These are phyloP conservation scores for Melinopterus prodromus DNA, from an alignment of 2,888 invertebrate species.

Conservation along the genomic window DNA sequence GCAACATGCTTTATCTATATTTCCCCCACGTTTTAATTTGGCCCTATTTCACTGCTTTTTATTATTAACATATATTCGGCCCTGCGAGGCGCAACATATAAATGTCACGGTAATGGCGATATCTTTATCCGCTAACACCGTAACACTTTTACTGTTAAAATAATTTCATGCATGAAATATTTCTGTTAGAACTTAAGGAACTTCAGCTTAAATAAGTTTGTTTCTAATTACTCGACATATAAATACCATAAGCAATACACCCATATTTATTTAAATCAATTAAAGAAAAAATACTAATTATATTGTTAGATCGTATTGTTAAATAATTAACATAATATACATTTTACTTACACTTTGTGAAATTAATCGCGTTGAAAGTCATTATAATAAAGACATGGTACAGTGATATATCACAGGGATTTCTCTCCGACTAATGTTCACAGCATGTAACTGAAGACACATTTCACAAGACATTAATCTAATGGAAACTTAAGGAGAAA, in stretches of 20 bases:
- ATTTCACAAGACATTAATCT: background rate
- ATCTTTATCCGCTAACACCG: background rate
- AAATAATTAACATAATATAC: background rate
- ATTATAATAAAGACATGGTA: background rate
- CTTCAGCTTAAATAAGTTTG: too few species aligned
- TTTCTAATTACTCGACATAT: too few species aligned
- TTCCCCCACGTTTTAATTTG: constrained; percentile 16
- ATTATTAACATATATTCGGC: constrained; percentile 4
- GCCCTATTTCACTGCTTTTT: constrained; percentile 5
- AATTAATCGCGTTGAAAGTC: background rate
- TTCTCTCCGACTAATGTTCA: background rate
- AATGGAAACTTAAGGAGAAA: background rate
- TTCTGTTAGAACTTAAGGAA: too few species aligned
- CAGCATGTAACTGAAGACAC: background rate
- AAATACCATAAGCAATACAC: too few species aligned
- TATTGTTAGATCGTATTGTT: too few species aligned
- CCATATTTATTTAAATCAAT: too few species aligned
- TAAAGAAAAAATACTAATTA: too few species aligned
- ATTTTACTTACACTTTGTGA: background rate
- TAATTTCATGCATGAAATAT: background rate
- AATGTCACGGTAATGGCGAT: background rate
- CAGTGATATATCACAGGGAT: background rate
- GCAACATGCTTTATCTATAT: constrained; percentile 24
- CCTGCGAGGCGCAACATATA: background rate
- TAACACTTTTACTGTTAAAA: background rate